These are phyloP conservation scores for Pelagia noctiluca DNA, from an alignment of 30 jellyfish, hydroid and myxozoan genomes.

Conservation along the genomic window DNA sequence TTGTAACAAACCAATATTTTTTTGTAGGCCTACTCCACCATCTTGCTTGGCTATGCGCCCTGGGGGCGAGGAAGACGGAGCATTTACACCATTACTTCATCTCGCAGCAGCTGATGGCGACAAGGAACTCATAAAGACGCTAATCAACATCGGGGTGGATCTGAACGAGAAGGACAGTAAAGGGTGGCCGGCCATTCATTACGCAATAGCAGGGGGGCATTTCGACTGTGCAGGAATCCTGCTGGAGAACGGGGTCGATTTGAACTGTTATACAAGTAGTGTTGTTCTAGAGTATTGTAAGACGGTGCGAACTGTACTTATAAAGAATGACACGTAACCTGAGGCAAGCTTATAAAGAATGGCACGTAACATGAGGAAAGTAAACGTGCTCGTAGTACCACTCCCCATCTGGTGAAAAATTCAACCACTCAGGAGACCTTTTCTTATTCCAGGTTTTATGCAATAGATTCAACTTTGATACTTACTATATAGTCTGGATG, in stretches of 20 bases:
- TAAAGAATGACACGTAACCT: not conserved
- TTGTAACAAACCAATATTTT: not conserved
- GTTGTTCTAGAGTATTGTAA: conserved; percentile 77
- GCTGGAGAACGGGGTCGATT: conserved; percentile 76
- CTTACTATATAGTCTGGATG: no score
- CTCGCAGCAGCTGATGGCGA: conserved; percentile 95
- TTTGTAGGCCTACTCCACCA: not conserved
- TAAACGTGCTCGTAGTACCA: no score
- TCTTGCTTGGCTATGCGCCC: conserved; percentile 27
- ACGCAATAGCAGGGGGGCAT: conserved; percentile 89
- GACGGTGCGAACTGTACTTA: conserved; percentile 53
- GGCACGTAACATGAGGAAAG: no score
- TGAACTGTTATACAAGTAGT: conserved; percentile 72
- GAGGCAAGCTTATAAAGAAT: no score
- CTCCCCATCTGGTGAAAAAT: no score
- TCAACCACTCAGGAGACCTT: no score
- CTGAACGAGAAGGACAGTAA: conserved; percentile 79
- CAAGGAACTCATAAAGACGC: conserved; percentile 71
- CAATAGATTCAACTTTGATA: no score
- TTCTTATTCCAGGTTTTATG: no score
- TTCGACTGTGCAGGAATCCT: conserved; percentile 83
- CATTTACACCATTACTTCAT: conserved; percentile 82
- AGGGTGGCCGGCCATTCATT: conserved; percentile 99
- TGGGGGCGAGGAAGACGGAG: conserved; percentile 28
- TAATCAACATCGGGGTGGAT: conserved; percentile 89